Base-by-base conservation (phyloP, 2,888 invertebrate genomes). In the Apodemia duryi region DNA sequence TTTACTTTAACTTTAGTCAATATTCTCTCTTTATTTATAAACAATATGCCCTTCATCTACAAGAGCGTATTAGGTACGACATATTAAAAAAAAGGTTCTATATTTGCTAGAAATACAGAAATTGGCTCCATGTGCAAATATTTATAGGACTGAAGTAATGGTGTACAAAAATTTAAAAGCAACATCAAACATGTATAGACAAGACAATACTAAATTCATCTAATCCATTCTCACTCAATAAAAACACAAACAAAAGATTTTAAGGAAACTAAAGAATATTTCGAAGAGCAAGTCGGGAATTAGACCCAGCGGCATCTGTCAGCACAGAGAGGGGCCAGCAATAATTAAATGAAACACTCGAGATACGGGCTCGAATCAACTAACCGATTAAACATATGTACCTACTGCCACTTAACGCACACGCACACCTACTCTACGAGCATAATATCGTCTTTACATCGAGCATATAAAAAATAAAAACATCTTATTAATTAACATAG, bases 261-360 rank as follows among this genome's bases (percentile, higher is more conserved):
- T 49, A 4, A n/a, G n/a, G 13, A 49, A 49, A 49, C 13, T 28
- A 57, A 57, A 13, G 13, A 57, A 32, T 29, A 57, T 32, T 32
- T 57, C 32, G 32, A 29, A 57, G 32, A 54, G 32, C 13, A 57
- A 49, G 49, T 6, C n/a, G 49, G 32, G 57, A 46, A 43, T 62
- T 43, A 35, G 63, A 43, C 54, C 61, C 43, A 54, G 52, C 61
- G 54, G 62, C 61, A 66, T 52, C 64, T 64, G 62, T 66, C 64
- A 63, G 65, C 63, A 67, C 71, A 71, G 70, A 70, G 72, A 74
- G 79, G 77, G 79, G 71, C 76, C 72, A 54, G 66, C 63, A 63
- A 68, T 80, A 81, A 81, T 80, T 81, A 81, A 81, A 79, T 80
- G 75, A 80, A 73, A 69, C 71, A 63, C 66, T 68, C 63, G 68